These are phyloP conservation scores for Chelonus insularis DNA, from an alignment of 1,140 invertebrate species.

Conservation along the genomic window DNA sequence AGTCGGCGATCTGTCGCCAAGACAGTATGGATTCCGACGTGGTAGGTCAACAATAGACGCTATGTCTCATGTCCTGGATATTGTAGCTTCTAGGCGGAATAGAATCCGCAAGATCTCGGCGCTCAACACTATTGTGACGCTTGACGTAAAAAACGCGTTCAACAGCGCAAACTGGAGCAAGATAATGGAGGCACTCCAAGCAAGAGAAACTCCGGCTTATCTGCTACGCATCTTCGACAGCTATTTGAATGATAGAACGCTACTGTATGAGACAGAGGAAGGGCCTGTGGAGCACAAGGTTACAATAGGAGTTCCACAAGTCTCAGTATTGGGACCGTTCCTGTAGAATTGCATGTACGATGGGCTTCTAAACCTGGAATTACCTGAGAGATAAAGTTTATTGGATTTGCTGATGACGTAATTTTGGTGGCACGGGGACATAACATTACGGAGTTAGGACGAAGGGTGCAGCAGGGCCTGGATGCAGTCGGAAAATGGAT, in stretches of 20 bases:
- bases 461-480: no score
- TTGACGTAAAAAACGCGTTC: slow-evolving; percentile 38
- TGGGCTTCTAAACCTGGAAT: slow-evolving; percentile 30
- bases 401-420: slow-evolving; percentile 38
- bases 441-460: no score
- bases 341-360: slow-evolving; percentile 43
- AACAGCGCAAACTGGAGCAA: slow-evolving; percentile 32
- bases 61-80: slow-evolving; percentile 29
- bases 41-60: slow-evolving; percentile 43
- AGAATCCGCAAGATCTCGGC: background rate
- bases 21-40: slow-evolving; percentile 44
- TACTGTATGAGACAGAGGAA: slow-evolving; percentile 11
- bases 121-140: slow-evolving; percentile 12
- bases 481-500: no score
- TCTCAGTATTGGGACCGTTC: slow-evolving; percentile 36
- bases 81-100: background rate
- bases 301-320: slow-evolving; percentile 33
- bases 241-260: slow-evolving; percentile 26
- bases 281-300: background rate
- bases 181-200: slow-evolving; percentile 26
- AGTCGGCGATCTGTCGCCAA: slow-evolving; percentile 21
- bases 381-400: slow-evolving; percentile 12
- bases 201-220: slow-evolving; percentile 23
- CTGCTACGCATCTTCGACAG: slow-evolving; percentile 22
- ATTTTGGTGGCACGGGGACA: no score